Conservation (phyloP, 1,140 invertebrate genomes). For the Vanessa tameamea region DNA sequence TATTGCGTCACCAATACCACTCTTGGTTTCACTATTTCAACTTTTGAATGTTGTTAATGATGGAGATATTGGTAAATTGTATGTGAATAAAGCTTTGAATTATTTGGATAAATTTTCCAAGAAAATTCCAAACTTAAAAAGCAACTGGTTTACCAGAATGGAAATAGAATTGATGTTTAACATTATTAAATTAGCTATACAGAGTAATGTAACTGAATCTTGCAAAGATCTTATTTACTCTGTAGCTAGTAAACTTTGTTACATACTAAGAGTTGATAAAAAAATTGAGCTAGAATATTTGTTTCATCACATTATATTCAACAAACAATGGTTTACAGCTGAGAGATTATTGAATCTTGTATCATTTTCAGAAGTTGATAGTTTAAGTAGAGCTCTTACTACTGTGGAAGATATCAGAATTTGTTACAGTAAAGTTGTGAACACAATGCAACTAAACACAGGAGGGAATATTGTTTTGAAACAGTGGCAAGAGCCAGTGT, state of each 20-base stretch:
- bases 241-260: constrained; percentile 79
- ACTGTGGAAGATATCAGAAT: constrained; percentile 73
- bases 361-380: constrained; percentile 70
- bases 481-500: constrained; percentile 77
- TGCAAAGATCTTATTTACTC: constrained; percentile 77
- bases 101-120: constrained; percentile 62
- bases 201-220: constrained; percentile 53
- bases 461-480: constrained; percentile 53
- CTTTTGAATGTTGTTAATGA: constrained; percentile 52
- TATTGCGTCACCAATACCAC: constrained; percentile 76
- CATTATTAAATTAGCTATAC: constrained; percentile 70
- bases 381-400: constrained; percentile 70
- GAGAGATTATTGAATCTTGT: constrained; percentile 79
- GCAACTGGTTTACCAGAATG: constrained; percentile 82
- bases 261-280: constrained; percentile 77
- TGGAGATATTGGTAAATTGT: constrained; percentile 44
- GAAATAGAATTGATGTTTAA: constrained; percentile 80
- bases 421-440: constrained; percentile 79
- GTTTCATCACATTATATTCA: constrained; percentile 81
- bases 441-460: constrained; percentile 57
- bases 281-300: constrained; percentile 75
- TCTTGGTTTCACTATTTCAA: constrained; percentile 74
- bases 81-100: constrained; percentile 45
- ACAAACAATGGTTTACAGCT: constrained; percentile 80
- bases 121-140: constrained; percentile 66